Evolutionary conservation across 2,113 vertebrate genomes (phyloP), one percentile per base, ranked within the genome.

Genomic region (Podarcis muralis): DNA sequence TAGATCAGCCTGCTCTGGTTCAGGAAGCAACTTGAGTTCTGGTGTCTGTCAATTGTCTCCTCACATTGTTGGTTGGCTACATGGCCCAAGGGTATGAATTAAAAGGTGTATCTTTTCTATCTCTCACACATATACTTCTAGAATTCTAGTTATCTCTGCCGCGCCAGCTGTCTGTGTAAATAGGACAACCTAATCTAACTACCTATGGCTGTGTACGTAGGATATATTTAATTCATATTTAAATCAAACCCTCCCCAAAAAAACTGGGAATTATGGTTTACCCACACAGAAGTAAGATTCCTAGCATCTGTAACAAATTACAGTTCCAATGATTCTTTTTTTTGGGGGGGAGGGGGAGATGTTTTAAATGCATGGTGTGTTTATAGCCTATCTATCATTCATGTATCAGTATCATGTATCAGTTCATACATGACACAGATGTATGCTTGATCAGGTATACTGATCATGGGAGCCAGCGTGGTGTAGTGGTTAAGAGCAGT

Each of bases 11-110:
- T 3, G 40, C 62, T 92, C 84, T 75, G 75, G 76, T 94, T 82
- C 43, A 76, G 18, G 89, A 87, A 57, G n/a, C 32, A 87, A 9
- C 74, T 35, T 65, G 53, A 72, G 81, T 83, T 0, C 15, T 5
- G 77, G 68, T 86, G 85, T 87, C 71, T 74, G 2, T 81, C 16
- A 5, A 5, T 25, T 6, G 4, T 35, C 30, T 84, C 30, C 32
- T 30, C n/a, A 48, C 71, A 83, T 69, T 94, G 37, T 85, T 74
- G 68, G 37, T 89, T 72, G 5, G 71, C 18, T 86, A 87, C 68
- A 86, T n/a, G 72, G 40, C n/a, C 82, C 62, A 75, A 84, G 30
- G 23, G 7, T 23, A 74, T 57, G 43, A 30, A 66, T 81, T 5
- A 35, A 75, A 88, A 74, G 62, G 53, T 1, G 12, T 30, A 27